phyloP scores from a whole-genome alignment of 2,797 vertebrate species.

The Epinephelus malabaricus region DNA sequence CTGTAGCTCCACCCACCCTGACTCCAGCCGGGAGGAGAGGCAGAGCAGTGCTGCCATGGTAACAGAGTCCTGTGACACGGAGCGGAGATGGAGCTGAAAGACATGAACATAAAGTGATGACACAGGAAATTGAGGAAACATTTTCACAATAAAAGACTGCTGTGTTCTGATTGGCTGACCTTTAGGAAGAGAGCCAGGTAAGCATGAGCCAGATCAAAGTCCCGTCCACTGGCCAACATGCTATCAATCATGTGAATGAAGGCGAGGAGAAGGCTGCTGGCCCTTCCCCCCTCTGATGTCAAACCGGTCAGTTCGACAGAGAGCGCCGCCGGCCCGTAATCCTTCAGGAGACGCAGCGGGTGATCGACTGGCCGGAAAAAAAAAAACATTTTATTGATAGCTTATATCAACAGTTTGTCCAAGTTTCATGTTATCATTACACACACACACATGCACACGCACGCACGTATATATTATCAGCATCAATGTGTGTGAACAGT shows the following conservation, averaged over 20 bases:
- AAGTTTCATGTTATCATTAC: too few relatives aligned
- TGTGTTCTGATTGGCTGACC: conserved; percentile 78
- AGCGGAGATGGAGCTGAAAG: conserved; percentile 90
- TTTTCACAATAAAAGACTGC: conserved; percentile 34
- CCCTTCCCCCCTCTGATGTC: conserved; percentile 90
- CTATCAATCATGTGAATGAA: conserved; percentile 91
- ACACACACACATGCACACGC: too few relatives aligned
- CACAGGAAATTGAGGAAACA: conserved; percentile 5
- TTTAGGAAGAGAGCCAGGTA: conserved; percentile 95
- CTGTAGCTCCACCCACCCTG: conserved; percentile 89
- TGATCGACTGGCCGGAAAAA: conserved; percentile 78
- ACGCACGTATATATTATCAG: too few relatives aligned
- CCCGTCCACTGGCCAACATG: conserved; percentile 89
- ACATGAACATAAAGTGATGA: not conserved
- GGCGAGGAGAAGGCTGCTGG: conserved; percentile 85
- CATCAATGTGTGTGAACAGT: too few relatives aligned
- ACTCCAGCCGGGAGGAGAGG: conserved; percentile 86
- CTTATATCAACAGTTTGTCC: too few relatives aligned
- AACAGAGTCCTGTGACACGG: conserved; percentile 86
- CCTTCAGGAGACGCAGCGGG: conserved; percentile 88
- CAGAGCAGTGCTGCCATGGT: conserved; percentile 86
- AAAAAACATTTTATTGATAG: too few relatives aligned
- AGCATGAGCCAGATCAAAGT: conserved; percentile 94
- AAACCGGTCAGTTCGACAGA: conserved; percentile 90
- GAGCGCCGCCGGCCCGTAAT: conserved; percentile 90